Percentiles rank a stretch among this genome's conserved stretches.
Evolutionary conservation across 1,140 invertebrate species (phyloP).

Genomic region (Hydropsyche tenuis): DNA sequence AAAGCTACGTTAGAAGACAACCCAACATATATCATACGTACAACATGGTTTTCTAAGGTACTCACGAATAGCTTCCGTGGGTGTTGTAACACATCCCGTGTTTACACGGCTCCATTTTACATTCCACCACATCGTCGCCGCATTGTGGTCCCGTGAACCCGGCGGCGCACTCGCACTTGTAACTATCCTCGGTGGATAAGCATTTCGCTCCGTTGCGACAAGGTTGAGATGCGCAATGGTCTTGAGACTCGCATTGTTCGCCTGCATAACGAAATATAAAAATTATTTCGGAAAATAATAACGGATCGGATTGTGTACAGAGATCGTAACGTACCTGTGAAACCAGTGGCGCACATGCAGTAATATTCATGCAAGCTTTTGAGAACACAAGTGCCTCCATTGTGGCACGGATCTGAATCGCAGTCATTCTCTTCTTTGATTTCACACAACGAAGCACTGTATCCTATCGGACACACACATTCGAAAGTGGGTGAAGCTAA

Average conservation of each 20-base stretch:
- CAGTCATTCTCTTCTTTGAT: slow-evolving; percentile 89
- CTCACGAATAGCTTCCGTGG: slow-evolving; percentile 89
- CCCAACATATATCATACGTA: not conserved
- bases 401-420: slow-evolving; percentile 84
- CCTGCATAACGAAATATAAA: slow-evolving; percentile 66
- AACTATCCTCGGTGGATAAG: slow-evolving; percentile 69
- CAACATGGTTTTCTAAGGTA: slow-evolving; percentile 46
- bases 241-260: slow-evolving; percentile 83
- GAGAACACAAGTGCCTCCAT: slow-evolving; percentile 84
- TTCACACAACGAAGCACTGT: slow-evolving; percentile 91
- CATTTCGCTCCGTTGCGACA: slow-evolving; percentile 89
- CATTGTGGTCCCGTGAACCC: slow-evolving; percentile 88
- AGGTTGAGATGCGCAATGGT: slow-evolving; percentile 86
- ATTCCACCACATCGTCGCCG: slow-evolving; percentile 90
- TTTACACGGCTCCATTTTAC: slow-evolving; percentile 76
- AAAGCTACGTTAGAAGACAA: not conserved
- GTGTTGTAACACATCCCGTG: slow-evolving; percentile 87
- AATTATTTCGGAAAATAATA: not conserved
- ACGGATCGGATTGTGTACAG: not conserved
- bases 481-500: slow-evolving; percentile 77
- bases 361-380: slow-evolving; percentile 78
- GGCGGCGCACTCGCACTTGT: slow-evolving; percentile 82
- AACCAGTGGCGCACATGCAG: slow-evolving; percentile 84
- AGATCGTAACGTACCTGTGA: slow-evolving; percentile 72
- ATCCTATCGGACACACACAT: slow-evolving; percentile 89